Conservation (phyloP, 2,888 invertebrate species). For the Drosophila nr. medialis region DNA sequence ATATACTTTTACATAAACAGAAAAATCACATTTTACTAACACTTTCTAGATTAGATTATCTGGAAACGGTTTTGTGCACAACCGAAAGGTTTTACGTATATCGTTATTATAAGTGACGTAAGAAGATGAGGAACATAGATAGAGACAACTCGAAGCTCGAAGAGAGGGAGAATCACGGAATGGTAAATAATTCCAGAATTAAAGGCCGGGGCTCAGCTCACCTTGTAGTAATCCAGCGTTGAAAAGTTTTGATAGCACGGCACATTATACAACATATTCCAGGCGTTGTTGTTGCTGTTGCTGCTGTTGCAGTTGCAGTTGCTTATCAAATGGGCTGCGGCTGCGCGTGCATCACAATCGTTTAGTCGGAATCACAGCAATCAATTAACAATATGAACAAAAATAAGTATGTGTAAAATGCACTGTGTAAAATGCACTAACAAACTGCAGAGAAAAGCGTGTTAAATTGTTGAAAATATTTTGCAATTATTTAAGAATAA, state of each 20-base stretch:
- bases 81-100: background rate
- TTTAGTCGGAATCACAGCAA: slow-evolving; percentile 18
- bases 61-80: background rate
- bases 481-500: slow-evolving; percentile 8
- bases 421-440: background rate
- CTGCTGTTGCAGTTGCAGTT: slow-evolving; percentile 19
- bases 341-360: slow-evolving; percentile 42
- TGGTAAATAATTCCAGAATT: background rate
- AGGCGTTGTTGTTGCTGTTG: slow-evolving; percentile 57
- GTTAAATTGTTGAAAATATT: slow-evolving; percentile 30
- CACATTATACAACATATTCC: slow-evolving; percentile 85
- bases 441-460: slow-evolving; percentile 19
- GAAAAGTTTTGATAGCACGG: slow-evolving; percentile 84
- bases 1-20: too few species aligned
- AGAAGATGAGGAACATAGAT: slow-evolving; percentile 17
- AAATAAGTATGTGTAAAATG: slow-evolving; percentile 5
- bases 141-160: background rate
- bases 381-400: slow-evolving; percentile 26
- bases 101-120: slow-evolving; percentile 26
- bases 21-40: background rate
- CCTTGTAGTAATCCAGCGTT: slow-evolving; percentile 85
- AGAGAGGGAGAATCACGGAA: background rate
- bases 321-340: slow-evolving; percentile 32
- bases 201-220: slow-evolving; percentile 51
- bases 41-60: background rate